Evolutionary conservation across 2,797 vertebrate species (phyloP).

Genomic region (Falco cherrug): DNA sequence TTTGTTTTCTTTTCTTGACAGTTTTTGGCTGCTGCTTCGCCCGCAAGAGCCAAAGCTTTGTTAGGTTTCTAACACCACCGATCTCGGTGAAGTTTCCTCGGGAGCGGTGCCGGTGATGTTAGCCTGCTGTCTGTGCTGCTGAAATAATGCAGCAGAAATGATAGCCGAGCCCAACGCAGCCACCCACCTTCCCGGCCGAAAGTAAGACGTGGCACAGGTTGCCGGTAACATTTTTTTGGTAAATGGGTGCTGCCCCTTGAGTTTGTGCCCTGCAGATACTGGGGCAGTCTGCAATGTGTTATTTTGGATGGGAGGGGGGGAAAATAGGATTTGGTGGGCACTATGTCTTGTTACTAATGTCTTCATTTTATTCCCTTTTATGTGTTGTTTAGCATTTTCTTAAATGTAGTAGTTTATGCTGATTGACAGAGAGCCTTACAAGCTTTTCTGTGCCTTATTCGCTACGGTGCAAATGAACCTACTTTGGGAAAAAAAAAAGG

Average conservation of each 20-base stretch:
- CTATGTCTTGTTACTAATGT: neutral
- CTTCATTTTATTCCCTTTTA: neutral
- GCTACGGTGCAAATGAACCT: neutral
- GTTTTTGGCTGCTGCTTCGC: neutral
- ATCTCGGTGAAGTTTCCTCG: neutral
- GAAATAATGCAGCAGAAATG: constrained; percentile 80
- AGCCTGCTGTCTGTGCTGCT: neutral
- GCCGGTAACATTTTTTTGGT: rapidly evolving
- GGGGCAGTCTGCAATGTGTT: neutral
- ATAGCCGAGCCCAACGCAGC: constrained; percentile 81
- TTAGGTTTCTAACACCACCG: neutral
- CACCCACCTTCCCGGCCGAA: constrained; percentile 71
- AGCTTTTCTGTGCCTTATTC: neutral
- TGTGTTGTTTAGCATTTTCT: neutral
- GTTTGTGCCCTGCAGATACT: neutral
- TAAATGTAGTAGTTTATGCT: neutral
- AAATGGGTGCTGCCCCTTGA: neutral
- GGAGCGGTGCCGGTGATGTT: rapidly evolving
- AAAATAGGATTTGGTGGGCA: neutral
- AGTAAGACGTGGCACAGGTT: constrained; percentile 67
- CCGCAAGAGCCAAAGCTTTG: neutral
- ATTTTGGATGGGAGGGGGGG: neutral
- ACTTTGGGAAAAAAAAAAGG: rapidly evolving
- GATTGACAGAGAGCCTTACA: neutral
- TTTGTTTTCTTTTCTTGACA: neutral